Evolutionary conservation across 1,140 invertebrate genomes (phyloP).

Genomic region (Hirudo medicinalis): DNA sequence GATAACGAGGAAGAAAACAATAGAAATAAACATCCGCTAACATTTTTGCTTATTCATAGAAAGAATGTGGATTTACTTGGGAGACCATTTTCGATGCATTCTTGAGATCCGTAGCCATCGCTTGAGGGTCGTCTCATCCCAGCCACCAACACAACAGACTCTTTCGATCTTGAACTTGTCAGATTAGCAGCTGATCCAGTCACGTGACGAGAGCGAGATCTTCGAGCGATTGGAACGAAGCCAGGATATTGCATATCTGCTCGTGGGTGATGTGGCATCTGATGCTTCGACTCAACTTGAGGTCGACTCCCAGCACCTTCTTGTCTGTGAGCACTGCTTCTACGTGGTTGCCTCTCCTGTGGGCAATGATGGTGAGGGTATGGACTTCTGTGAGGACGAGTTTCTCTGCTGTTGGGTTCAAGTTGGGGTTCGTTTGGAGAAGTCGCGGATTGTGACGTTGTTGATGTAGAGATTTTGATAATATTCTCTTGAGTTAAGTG

Average conservation of each 20-base stretch:
- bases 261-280: neutral
- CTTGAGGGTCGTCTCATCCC: constrained; percentile 9
- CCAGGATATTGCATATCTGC: neutral
- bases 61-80: neutral
- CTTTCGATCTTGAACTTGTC: constrained; percentile 10
- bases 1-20: too few relatives aligned
- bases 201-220: constrained; percentile 8
- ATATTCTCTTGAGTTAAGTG: too few relatives aligned
- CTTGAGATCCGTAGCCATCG: neutral
- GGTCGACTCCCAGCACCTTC: neutral
- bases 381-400: neutral
- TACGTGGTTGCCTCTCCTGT: neutral
- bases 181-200: neutral
- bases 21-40: neutral
- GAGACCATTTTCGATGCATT: constrained; percentile 1
- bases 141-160: neutral
- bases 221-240: constrained; percentile 9
- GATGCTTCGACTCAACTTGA: neutral
- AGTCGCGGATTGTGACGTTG: too few relatives aligned
- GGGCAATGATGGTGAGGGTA: neutral
- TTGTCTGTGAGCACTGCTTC: constrained; percentile 4
- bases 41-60: neutral
- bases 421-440: too few relatives aligned
- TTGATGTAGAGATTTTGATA: too few relatives aligned
- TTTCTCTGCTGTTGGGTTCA: too few relatives aligned